Evolutionary conservation across 2,888 invertebrate species (phyloP).

Genomic region (Salticus scenicus): DNA sequence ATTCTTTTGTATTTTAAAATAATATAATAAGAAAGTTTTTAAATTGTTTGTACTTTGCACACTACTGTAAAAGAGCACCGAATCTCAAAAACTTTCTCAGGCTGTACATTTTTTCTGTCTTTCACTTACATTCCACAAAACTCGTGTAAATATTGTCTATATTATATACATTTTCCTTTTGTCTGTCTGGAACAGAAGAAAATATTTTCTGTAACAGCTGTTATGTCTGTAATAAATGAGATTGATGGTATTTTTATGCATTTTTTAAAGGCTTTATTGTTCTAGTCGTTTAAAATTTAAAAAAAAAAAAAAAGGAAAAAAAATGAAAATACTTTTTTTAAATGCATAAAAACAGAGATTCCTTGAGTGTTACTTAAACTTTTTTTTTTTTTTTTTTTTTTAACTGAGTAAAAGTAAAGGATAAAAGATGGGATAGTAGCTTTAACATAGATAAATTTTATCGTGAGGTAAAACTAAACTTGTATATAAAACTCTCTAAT

Average conservation of each 20-base stretch:
- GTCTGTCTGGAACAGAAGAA: constrained; percentile 19
- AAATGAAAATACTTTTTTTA: too few species aligned
- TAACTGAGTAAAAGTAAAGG: too few species aligned
- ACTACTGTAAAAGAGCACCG: constrained; percentile 7
- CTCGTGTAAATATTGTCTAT: constrained; percentile 42
- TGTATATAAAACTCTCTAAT: too few species aligned
- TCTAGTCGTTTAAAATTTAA: constrained; percentile 44
- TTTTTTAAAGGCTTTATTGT: constrained; percentile 39
- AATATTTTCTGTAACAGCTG: constrained; percentile 29
- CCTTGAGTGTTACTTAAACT: too few species aligned
- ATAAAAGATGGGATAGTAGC: too few species aligned
- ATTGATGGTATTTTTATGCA: constrained; percentile 11
- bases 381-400: too few species aligned
- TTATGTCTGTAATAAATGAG: neutral
- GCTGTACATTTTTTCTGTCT: constrained; percentile 50
- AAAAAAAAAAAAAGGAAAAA: too few species aligned
- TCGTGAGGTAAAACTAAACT: too few species aligned
- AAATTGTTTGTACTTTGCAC: constrained; percentile 23
- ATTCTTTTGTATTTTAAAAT: constrained; percentile 3
- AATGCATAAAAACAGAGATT: too few species aligned
- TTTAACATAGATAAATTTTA: too few species aligned
- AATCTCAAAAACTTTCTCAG: constrained; percentile 28
- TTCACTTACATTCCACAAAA: constrained; percentile 53
- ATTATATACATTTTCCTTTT: constrained; percentile 4
- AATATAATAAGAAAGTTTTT: too few species aligned